Conservation (phyloP, 2,113 vertebrate genomes). For the Bubo scandiacus region DNA sequence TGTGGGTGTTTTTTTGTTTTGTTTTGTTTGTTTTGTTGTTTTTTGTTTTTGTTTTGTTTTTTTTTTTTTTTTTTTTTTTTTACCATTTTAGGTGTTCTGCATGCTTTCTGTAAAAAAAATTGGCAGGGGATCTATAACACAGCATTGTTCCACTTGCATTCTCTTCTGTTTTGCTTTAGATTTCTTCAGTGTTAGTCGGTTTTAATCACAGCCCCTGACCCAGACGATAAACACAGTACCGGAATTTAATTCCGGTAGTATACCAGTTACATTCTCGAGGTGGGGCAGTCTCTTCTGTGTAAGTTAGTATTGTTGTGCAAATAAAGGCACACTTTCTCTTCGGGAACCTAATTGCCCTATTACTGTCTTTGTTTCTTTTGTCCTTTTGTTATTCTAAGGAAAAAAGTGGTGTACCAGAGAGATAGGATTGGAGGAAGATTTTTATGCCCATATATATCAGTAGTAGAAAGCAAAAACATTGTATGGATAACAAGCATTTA, state of each 20-base stretch:
- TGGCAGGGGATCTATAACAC: not conserved
- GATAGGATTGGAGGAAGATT: not conserved
- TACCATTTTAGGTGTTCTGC: not conserved
- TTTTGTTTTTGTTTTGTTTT: too few relatives aligned
- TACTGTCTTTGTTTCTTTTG: conserved; percentile 37
- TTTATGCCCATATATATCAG: not conserved
- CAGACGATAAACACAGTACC: not conserved
- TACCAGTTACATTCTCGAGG: not conserved
- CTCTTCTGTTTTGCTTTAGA: not conserved
- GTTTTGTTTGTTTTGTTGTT: too few relatives aligned
- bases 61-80: not conserved
- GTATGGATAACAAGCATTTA: not conserved
- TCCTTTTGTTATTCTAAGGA: not conserved
- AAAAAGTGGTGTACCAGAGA: not conserved
- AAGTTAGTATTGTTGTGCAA: conserved; percentile 72
- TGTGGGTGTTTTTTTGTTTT: too few relatives aligned
- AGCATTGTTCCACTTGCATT: not conserved
- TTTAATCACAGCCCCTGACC: not conserved
- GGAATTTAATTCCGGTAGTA: not conserved
- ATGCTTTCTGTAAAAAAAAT: not conserved
- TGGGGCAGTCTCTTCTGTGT: conserved; percentile 27
- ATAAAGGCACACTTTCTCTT: conserved; percentile 71
- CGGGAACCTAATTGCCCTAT: conserved; percentile 64
- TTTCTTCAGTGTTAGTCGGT: not conserved
- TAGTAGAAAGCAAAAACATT: not conserved